These are phyloP conservation scores for Enhydra lutris DNA, from an alignment of 2,113 vertebrate genomes.

Conservation along the genomic window DNA sequence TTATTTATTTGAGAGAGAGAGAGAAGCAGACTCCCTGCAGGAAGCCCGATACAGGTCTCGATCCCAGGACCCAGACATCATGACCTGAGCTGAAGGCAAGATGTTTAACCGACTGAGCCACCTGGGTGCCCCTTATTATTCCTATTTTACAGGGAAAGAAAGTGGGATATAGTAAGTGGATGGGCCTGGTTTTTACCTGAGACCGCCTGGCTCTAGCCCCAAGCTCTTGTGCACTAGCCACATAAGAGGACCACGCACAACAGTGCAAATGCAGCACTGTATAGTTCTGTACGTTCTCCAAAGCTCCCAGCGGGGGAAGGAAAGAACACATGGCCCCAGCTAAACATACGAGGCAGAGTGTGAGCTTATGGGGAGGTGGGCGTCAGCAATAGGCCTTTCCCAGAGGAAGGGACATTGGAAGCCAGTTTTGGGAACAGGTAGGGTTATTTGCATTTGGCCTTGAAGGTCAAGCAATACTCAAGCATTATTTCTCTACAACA, in stretches of 20 bases:
- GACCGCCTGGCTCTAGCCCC: neutral
- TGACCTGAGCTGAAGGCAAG: too few relatives aligned
- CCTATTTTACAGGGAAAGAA: neutral
- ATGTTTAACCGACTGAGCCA: too few relatives aligned
- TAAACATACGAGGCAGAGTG: neutral
- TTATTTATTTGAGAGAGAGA: too few relatives aligned
- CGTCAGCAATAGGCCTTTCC: neutral
- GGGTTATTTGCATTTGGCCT: neutral
- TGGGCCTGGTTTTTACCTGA: neutral
- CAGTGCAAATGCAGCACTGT: neutral
- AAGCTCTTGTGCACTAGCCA: accelerated
- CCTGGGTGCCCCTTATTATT: neutral
- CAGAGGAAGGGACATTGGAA: neutral
- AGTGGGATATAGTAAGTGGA: neutral
- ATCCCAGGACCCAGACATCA: too few relatives aligned
- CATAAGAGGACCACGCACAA: neutral
- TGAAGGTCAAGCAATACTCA: neutral
- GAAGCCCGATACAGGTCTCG: too few relatives aligned
- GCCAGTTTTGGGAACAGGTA: neutral
- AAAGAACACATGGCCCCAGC: neutral
- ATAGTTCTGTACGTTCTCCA: neutral
- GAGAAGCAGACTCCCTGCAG: too few relatives aligned
- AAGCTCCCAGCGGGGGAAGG: neutral
- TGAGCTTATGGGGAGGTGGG: neutral
- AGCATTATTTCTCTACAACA: neutral